These are phyloP conservation scores for Otolemur crassicaudatus DNA, from an alignment of 2,797 vertebrate genomes.

Conservation along the genomic window DNA sequence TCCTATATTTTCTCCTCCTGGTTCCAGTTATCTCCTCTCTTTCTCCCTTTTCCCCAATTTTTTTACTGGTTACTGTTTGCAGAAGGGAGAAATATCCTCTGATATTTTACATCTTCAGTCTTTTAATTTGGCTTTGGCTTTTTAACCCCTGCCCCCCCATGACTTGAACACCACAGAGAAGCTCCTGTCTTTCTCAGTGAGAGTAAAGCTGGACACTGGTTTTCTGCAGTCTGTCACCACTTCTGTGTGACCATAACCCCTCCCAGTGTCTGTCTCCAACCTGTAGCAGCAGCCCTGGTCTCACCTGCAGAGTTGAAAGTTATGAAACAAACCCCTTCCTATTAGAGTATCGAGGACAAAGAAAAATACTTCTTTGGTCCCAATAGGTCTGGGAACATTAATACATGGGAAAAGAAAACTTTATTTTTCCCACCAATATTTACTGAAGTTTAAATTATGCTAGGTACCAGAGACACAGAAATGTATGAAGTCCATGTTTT, in stretches of 20 bases:
- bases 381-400: not conserved
- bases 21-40: not conserved
- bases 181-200: not conserved
- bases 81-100: not conserved
- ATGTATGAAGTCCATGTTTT: not conserved
- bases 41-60: not conserved
- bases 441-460: not conserved
- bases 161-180: not conserved
- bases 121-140: not conserved
- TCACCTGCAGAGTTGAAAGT: not conserved
- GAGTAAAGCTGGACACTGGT: not conserved
- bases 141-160: not conserved
- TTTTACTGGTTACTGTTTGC: not conserved
- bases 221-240: not conserved
- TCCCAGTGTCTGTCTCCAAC: not conserved
- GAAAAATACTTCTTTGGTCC: not conserved
- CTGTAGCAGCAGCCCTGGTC: not conserved
- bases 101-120: not conserved
- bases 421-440: not conserved
- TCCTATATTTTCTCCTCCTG: not conserved
- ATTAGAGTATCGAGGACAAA: not conserved
- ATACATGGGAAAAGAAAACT: not conserved
- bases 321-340: not conserved
- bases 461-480: not conserved
- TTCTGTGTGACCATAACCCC: not conserved